Percentiles rank a stretch among this genome's conserved stretches.
phyloP scores from a whole-genome alignment of 2,113 vertebrate genomes.

The Aegithalos caudatus region DNA sequence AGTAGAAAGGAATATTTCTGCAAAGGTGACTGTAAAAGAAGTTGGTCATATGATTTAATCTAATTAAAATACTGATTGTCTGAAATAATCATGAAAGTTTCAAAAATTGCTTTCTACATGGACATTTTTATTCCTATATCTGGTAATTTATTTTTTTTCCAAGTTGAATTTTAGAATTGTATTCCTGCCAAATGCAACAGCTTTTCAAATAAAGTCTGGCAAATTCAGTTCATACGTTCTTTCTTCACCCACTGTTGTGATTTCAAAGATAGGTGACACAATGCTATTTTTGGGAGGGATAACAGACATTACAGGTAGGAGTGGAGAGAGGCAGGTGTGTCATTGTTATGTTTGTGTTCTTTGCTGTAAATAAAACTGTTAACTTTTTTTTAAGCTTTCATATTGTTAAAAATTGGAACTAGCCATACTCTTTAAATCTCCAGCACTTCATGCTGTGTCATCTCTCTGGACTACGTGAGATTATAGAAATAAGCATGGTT shows the following conservation, averaged over 20 bases:
- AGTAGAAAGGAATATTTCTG: neutral
- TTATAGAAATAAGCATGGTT: neutral
- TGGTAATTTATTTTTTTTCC: neutral
- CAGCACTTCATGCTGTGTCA: neutral
- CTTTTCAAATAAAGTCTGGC: neutral
- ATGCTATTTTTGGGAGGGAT: neutral
- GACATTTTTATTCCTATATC: neutral
- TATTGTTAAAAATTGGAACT: neutral
- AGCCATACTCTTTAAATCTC: neutral
- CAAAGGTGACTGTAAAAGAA: neutral
- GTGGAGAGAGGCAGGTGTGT: neutral
- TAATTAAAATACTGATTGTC: neutral
- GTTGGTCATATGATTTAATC: neutral
- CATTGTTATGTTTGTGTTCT: neutral
- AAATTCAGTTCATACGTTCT: neutral
- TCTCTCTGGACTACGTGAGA: neutral
- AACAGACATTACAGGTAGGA: neutral
- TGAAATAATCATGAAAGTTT: neutral
- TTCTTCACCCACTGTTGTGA: neutral
- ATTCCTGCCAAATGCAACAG: neutral
- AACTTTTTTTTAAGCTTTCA: neutral
- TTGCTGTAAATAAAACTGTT: neutral
- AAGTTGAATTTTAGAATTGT: neutral
- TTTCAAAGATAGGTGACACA: neutral
- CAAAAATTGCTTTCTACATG: neutral